Conservation (phyloP, 2,797 vertebrate genomes). For the Varecia variegata region DNA sequence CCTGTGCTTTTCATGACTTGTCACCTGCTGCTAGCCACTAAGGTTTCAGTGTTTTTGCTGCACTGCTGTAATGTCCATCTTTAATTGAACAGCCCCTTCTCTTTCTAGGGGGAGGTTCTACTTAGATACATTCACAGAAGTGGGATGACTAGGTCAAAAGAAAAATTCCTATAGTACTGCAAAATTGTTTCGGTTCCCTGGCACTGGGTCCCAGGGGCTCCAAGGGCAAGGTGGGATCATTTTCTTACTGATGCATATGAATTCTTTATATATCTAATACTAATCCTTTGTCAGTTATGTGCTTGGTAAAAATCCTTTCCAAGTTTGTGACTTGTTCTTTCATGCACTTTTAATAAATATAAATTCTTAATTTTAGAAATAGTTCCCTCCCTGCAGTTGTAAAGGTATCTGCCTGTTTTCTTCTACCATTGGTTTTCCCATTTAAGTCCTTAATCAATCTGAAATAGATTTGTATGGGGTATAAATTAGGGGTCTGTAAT, state of each 20-base stretch:
- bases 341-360: neutral
- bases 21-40: neutral
- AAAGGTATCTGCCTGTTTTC: neutral
- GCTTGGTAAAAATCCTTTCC: neutral
- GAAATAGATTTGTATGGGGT: neutral
- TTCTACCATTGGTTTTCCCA: neutral
- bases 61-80: neutral
- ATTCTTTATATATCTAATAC: neutral
- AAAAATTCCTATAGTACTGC: neutral
- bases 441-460: neutral
- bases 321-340: neutral
- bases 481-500: neutral
- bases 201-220: neutral
- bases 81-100: neutral
- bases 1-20: neutral
- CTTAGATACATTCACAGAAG: neutral
- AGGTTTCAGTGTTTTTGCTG: neutral
- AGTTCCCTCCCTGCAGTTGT: neutral
- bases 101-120: neutral
- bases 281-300: neutral
- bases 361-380: neutral
- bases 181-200: neutral
- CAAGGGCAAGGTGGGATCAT: neutral
- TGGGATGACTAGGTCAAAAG: neutral
- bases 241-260: neutral